Evolutionary conservation across 2,113 vertebrate species (phyloP).

Genomic region (Lophura nycthemera): DNA sequence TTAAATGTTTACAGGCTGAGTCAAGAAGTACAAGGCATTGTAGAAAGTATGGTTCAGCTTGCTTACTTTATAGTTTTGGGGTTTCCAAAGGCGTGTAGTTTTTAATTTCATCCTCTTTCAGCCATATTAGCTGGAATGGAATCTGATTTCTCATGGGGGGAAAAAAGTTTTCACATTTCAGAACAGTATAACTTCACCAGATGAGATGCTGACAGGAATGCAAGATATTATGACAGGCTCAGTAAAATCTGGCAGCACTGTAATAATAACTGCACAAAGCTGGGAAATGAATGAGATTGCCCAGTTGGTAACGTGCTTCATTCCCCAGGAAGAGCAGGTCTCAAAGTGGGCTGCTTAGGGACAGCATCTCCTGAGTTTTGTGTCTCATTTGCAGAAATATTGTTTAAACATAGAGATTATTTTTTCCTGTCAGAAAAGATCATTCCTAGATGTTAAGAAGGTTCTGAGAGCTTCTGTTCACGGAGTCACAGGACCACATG

Average conservation of each 20-base stretch:
- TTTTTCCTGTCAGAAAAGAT: neutral
- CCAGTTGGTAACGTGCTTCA: neutral
- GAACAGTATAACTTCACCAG: neutral
- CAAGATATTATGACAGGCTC: slow-evolving; percentile 21
- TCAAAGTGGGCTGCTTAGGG: neutral
- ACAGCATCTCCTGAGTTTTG: neutral
- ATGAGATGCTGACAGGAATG: neutral
- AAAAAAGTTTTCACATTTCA: neutral
- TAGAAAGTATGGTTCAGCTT: neutral
- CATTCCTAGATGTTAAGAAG: neutral
- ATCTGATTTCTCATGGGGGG: neutral
- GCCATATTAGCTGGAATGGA: neutral
- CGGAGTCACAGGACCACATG: neutral
- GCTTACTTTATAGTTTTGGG: neutral
- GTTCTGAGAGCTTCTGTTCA: neutral
- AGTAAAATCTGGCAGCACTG: neutral
- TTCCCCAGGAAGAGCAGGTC: neutral
- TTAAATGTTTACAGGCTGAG: neutral
- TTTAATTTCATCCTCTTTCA: neutral
- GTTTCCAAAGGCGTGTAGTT: neutral
- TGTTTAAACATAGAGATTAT: neutral
- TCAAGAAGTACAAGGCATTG: neutral
- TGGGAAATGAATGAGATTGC: neutral
- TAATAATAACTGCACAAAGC: neutral
- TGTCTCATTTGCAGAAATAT: neutral